Evolutionary conservation across 1,140 invertebrate genomes (phyloP).

Genomic region (Oryctes rhinoceros): DNA sequence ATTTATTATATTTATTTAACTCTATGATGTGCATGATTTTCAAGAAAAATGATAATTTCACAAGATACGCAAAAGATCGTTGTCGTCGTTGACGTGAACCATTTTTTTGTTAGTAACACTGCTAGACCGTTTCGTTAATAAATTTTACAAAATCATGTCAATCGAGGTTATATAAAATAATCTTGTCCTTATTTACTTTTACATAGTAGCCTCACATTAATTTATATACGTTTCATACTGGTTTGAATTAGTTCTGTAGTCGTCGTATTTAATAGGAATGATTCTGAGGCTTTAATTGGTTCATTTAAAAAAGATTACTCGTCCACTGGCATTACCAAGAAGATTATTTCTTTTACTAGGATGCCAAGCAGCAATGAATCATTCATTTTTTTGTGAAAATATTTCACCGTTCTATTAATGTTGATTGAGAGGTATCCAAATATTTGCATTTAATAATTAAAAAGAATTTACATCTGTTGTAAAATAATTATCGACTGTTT

Average conservation of each 20-base stretch:
- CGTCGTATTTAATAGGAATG: not conserved
- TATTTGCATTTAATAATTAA: not conserved
- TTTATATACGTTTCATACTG: not conserved
- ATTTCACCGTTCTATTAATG: not conserved
- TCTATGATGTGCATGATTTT: not conserved
- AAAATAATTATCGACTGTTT: no score
- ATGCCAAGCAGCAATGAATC: no score
- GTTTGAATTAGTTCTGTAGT: conserved; percentile 1
- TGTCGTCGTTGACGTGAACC: not conserved
- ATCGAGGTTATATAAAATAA: not conserved
- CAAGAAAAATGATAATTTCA: not conserved
- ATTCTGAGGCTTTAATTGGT: not conserved
- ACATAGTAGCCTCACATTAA: not conserved
- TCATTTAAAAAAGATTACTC: not conserved
- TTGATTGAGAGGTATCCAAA: not conserved
- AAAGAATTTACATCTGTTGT: not conserved
- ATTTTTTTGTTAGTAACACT: not conserved
- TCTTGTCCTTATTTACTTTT: conserved; percentile 8
- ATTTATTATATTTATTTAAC: conserved; percentile 22
- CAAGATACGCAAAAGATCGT: conserved; percentile 3
- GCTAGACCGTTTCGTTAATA: not conserved
- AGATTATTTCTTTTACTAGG: not conserved
- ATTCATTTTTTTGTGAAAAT: no score
- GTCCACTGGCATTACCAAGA: not conserved
- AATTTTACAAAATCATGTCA: conserved; percentile 16